Evolutionary conservation across 2,797 vertebrate genomes (phyloP), one percentile per base, ranked within the genome.

Genomic region (Petrocephalus sullivani): DNA sequence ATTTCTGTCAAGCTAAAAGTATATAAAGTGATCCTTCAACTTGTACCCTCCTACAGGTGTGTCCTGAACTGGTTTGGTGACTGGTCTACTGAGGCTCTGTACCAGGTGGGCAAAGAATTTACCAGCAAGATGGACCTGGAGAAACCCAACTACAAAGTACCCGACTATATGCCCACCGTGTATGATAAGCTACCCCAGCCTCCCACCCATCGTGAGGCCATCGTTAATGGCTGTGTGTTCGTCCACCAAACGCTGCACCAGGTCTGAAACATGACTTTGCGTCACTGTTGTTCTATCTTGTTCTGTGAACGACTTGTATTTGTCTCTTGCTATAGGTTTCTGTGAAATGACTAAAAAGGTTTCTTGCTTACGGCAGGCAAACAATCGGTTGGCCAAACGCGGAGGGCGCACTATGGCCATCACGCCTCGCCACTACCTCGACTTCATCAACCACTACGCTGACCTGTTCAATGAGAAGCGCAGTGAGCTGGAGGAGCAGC

Each of bases 1-100:
- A 81, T 49, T 46, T 21, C 16, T 49, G 41, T 46, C 37, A 57
- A 85, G 51, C 37, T 49, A 81, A 28, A 57, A 85, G 16, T 57
- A 16, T 56, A 19, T 53, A 85, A 85, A 33, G 49, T 85, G 51
- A 57, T 8, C 53, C 53, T 85, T 28, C 23, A 14, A 28, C 54
- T 10, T 85, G 8, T 51, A 28, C 87, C 8, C 2, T 16, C 19
- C 12, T n/a, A 84, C 91, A 99, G 98, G 90, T 99, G 98, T 91
- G 98, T 99, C 92, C 91, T 99, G 94, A 99, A 99, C 91, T 99
- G 98, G 98, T 99, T 99, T 94, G 98, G 98, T 87, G 98, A 99
- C 93, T 99, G 98, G 98, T 99, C 98, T 89, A 99, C 98, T 0
- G 98, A 99, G 90, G 98, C 98, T 0, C 95, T 99, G 33, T 99